Evolutionary conservation across 2,113 vertebrate species (phyloP).

Genomic region (Ia io): DNA sequence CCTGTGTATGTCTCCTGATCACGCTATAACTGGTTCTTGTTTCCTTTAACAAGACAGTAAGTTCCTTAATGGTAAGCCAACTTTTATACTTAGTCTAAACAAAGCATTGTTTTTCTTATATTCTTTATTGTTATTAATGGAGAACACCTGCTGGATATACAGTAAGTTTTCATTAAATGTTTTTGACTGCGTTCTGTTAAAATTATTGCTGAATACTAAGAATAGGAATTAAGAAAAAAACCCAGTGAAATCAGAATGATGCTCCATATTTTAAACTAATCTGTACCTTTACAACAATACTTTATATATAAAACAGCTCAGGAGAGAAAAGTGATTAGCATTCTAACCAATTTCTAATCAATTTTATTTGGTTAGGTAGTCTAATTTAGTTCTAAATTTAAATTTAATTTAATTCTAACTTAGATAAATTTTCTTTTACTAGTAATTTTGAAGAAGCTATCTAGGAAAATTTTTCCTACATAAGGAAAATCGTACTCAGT

Average conservation of each 20-base stretch:
- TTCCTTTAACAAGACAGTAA: neutral
- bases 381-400: neutral
- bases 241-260: neutral
- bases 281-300: neutral
- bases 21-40: neutral
- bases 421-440: conserved; percentile 1
- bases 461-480: neutral
- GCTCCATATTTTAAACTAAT: neutral
- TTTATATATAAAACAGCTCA: neutral
- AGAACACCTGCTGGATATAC: neutral
- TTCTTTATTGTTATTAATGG: neutral
- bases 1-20: neutral
- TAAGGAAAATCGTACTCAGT: conserved; percentile 4
- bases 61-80: neutral
- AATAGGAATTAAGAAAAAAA: neutral
- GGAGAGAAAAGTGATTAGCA: neutral
- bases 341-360: neutral
- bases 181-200: conserved; percentile 31
- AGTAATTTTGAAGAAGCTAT: conserved; percentile 3
- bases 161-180: neutral
- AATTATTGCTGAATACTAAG: too few species aligned
- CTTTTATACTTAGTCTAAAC: neutral
- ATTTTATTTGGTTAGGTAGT: neutral
- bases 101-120: neutral
- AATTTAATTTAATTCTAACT: neutral